Percentiles rank a stretch among this genome's conserved stretches.
Evolutionary conservation across 2,797 vertebrate species (phyloP).

Genomic region (Anguilla marmorata): DNA sequence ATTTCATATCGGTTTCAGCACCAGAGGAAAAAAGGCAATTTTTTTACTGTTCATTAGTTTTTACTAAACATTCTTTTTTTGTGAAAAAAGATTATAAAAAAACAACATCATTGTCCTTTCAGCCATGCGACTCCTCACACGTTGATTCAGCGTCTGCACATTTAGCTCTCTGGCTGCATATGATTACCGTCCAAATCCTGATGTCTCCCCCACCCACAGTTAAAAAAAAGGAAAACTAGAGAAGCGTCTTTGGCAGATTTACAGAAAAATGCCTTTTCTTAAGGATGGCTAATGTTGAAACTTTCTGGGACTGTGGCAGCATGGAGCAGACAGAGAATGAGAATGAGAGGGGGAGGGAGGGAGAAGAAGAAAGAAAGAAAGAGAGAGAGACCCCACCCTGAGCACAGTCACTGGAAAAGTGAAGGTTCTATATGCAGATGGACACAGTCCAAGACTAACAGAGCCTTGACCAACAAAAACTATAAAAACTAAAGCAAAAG

Average conservation of each 20-base stretch:
- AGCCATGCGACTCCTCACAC: slow-evolving; percentile 34
- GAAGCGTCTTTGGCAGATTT: slow-evolving; percentile 59
- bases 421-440: slow-evolving; percentile 29
- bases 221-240: slow-evolving; percentile 45
- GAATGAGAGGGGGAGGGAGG: not conserved
- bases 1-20: slow-evolving; percentile 62
- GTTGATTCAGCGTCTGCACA: slow-evolving; percentile 30
- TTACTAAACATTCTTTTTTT: slow-evolving; percentile 62
- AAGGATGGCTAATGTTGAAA: slow-evolving; percentile 39
- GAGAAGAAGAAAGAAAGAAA: not conserved
- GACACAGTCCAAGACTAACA: slow-evolving; percentile 23
- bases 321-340: not conserved
- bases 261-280: slow-evolving; percentile 45
- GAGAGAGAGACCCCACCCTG: not conserved
- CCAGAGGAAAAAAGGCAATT: slow-evolving; percentile 66
- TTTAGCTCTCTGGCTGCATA: slow-evolving; percentile 16
- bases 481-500: slow-evolving; percentile 14
- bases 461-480: slow-evolving; percentile 21
- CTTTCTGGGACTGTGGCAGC: slow-evolving; percentile 21
- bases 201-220: slow-evolving; percentile 16
- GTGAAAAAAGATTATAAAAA: slow-evolving; percentile 58
- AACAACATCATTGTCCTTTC: slow-evolving; percentile 43
- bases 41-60: slow-evolving; percentile 52
- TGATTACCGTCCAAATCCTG: not conserved
- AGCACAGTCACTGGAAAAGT: slow-evolving; percentile 20